Evolutionary conservation across 2,888 invertebrate genomes (phyloP), one percentile per base, ranked within the genome.

Genomic region (Drosophila maculinotata): DNA sequence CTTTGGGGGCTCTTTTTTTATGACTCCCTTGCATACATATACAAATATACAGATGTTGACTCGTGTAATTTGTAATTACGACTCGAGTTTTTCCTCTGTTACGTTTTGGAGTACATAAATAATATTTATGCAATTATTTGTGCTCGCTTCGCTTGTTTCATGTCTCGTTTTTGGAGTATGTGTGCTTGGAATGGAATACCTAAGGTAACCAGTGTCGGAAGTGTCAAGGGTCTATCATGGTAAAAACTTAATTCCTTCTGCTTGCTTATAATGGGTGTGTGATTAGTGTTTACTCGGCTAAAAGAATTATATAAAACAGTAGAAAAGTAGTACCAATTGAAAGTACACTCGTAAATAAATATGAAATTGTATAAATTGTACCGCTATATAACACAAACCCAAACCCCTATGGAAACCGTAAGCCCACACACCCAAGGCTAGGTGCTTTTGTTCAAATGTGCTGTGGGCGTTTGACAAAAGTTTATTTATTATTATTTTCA

Each of bases 21-120:
- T 41, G 26, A 36, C 56, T 49, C 42, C 25, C n/a, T 28, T 31
- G 10, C 20, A 15, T 59, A 51, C 72, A 65, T 69, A 63, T 49
- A 74, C 60, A 72, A 6, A 35, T 4, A 36, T 52, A 57, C 45
- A 64, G 52, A 71, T 66, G 52, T 71, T 53, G 57, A 71, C 66
- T 71, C 65, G 49, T 74, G 85, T 83, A 85, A 87, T 85, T 85
- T 87, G 85, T 87, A 87, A 82, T 87, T 81, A 76, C 75, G 78
- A 80, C 62, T 69, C 58, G 44, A 57, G 53, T 60, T 79, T 54
- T 74, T 71, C 20, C 66, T 39, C 63, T 77, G 65, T 70, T 68
- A 53, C 66, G 53, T 51, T 59, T 54, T 39, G 44, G 54, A 38
- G 41, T 54, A 53, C 58, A 62, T 63, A 69, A 69, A 79, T 69